Evolutionary conservation across 2,113 vertebrate species (phyloP).

Genomic region (Python bivittatus): DNA sequence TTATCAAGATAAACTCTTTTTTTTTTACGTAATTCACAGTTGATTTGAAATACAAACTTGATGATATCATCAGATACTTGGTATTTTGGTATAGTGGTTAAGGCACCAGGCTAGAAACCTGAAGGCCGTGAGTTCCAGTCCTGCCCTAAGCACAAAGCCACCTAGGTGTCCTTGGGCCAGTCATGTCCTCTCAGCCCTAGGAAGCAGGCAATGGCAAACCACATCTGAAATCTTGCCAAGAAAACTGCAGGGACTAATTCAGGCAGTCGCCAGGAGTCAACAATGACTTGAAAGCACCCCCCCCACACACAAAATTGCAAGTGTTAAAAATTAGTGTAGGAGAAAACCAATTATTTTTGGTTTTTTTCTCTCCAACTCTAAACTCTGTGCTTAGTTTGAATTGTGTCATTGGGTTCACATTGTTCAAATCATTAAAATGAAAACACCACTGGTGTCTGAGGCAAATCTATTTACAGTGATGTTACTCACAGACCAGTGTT

Average conservation of each 20-base stretch:
- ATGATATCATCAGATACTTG: constrained; percentile 4
- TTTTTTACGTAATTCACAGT: neutral
- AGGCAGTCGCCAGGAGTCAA: neutral
- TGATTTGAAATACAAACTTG: constrained; percentile 22
- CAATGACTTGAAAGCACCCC: neutral
- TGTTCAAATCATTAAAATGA: constrained; percentile 93
- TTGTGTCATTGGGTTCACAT: constrained; percentile 94
- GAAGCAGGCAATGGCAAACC: neutral
- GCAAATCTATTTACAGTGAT: constrained; percentile 97
- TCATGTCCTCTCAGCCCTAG: neutral
- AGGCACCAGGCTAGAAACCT: neutral
- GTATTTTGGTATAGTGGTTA: neutral
- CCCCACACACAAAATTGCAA: neutral
- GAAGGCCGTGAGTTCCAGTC: neutral
- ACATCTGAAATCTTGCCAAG: neutral
- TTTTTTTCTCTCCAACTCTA: constrained; percentile 67
- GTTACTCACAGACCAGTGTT: constrained; percentile 92
- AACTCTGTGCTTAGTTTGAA: constrained; percentile 64
- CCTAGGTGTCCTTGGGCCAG: neutral
- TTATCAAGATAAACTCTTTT: neutral
- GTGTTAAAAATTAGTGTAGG: neutral
- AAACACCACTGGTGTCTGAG: constrained; percentile 85
- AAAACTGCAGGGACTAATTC: neutral
- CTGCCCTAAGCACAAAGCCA: neutral
- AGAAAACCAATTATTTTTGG: constrained; percentile 52